Percentiles rank a stretch among this genome's conserved stretches.
phyloP scores from a whole-genome alignment of 2,888 invertebrate genomes.

The Euzophera pinguis region DNA sequence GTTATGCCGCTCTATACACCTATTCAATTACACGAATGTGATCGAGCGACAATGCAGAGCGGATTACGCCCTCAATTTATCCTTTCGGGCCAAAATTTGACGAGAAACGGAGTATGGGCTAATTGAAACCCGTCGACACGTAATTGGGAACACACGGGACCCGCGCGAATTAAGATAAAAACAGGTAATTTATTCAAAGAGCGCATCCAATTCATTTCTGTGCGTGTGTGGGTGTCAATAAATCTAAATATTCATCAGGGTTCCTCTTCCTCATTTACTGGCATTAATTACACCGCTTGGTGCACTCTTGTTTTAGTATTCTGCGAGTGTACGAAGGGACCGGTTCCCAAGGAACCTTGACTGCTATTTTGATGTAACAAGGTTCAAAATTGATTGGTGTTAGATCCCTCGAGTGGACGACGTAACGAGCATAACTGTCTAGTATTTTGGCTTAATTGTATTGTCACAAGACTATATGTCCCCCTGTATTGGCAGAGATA shows the following conservation, averaged over 20 bases:
- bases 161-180: constrained; percentile 34
- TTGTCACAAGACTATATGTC: constrained; percentile 1
- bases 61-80: neutral
- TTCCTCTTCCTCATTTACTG: constrained; percentile 29
- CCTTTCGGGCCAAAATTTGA: constrained; percentile 14
- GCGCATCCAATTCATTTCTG: constrained; percentile 32
- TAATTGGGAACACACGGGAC: constrained; percentile 28
- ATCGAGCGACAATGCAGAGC: neutral
- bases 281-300: constrained; percentile 33
- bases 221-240: constrained; percentile 41
- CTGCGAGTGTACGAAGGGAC: neutral
- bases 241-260: constrained; percentile 55
- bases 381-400: neutral
- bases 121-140: constrained; percentile 29
- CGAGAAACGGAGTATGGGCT: constrained; percentile 18
- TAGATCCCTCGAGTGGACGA: neutral
- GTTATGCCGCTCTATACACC: neutral
- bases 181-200: constrained; percentile 44
- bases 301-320: constrained; percentile 1
- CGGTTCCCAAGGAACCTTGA: neutral
- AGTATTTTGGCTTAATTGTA: constrained; percentile 9
- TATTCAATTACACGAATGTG: neutral
- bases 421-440: constrained; percentile 9
- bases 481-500: neutral
- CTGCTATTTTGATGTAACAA: neutral